Evolutionary conservation across 1,140 invertebrate species (phyloP).

Genomic region (Dreissena rostriformis): DNA sequence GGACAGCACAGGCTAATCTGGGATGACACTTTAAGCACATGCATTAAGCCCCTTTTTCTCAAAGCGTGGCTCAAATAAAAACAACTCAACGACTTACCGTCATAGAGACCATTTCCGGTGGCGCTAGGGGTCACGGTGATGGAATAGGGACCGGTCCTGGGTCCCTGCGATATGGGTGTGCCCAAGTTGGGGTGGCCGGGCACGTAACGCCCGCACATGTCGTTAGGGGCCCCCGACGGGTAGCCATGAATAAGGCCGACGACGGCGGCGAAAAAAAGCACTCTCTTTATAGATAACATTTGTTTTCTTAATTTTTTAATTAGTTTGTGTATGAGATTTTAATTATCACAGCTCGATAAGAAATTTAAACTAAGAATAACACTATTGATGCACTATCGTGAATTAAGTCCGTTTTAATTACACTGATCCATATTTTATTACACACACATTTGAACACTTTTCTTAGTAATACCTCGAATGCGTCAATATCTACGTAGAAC

Average conservation of each 20-base stretch:
- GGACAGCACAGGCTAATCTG: no score
- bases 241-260: conserved; percentile 34
- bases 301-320: background rate
- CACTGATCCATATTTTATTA: background rate
- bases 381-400: no score
- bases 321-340: no score
- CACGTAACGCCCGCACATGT: conserved; percentile 49
- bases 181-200: conserved; percentile 41
- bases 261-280: background rate
- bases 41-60: no score
- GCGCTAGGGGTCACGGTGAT: conserved; percentile 2
- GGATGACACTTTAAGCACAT: no score
- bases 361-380: no score
- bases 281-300: background rate
- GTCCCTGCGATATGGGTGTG: conserved; percentile 39
- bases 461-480: background rate
- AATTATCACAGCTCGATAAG: no score
- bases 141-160: conserved; percentile 34
- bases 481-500: background rate
- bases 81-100: conserved; percentile 9
- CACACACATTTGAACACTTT: background rate
- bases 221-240: conserved; percentile 38
- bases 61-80: no score
- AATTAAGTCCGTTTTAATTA: background rate
- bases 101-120: conserved; percentile 40